phyloP scores from a whole-genome alignment of 2,113 vertebrate species.

The Cyanistes caeruleus region DNA sequence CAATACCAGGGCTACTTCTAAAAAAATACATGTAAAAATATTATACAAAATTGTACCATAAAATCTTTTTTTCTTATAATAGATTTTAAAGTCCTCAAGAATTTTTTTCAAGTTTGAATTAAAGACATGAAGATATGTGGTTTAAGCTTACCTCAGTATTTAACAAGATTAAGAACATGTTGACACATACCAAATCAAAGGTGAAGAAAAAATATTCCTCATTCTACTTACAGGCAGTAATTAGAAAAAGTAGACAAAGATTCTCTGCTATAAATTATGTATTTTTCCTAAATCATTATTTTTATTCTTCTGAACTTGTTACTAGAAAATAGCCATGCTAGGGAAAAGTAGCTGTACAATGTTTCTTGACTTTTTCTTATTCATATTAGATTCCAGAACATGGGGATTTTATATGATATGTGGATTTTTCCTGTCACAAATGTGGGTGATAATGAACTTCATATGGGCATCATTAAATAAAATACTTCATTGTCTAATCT shows the following conservation, averaged over 20 bases:
- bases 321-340: neutral
- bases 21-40: neutral
- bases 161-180: neutral
- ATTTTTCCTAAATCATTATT: neutral
- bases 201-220: neutral
- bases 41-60: neutral
- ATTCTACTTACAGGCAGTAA: neutral
- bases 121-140: neutral
- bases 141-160: neutral
- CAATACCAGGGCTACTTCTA: neutral
- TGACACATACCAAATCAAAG: neutral
- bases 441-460: neutral
- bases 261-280: neutral
- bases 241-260: neutral
- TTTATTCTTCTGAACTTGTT: neutral
- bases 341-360: neutral
- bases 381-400: neutral
- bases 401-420: neutral
- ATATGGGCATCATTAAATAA: neutral
- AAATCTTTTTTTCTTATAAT: neutral
- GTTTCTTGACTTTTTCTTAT: neutral
- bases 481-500: neutral
- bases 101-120: neutral
- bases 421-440: neutral
- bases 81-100: neutral